Conservation (phyloP, 2,888 invertebrate genomes). For the Andrena flavipes region DNA sequence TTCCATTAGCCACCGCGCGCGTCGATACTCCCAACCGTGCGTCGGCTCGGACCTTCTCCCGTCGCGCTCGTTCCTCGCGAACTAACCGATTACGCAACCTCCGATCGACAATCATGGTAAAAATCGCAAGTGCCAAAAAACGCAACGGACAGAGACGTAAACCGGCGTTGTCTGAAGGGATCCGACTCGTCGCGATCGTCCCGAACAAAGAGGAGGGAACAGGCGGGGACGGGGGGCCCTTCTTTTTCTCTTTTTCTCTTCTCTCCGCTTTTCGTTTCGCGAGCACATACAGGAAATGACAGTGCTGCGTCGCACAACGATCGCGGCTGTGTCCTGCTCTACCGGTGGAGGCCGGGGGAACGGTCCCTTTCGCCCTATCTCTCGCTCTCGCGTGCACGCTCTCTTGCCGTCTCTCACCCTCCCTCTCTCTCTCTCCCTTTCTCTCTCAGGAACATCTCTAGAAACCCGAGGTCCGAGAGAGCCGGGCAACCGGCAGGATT, state of each 20-base stretch:
- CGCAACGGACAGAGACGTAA: not conserved
- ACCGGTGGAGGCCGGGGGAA: constrained; percentile 13
- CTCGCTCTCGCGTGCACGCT: not conserved
- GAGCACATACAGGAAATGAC: constrained; percentile 58
- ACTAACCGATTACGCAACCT: not conserved
- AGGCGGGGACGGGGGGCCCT: not conserved
- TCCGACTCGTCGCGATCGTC: not conserved
- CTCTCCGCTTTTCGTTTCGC: constrained; percentile 39
- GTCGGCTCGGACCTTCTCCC: not conserved
- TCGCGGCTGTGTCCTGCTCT: constrained; percentile 46
- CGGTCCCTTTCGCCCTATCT: constrained; percentile 29
- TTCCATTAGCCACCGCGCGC: constrained; percentile 23
- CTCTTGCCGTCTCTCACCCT: constrained; percentile 2
- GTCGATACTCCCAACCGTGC: constrained; percentile 18
- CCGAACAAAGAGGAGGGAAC: constrained; percentile 26
- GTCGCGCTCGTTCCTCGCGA: not conserved
- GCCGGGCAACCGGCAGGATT: constrained; percentile 49
- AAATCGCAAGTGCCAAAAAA: constrained; percentile 54
- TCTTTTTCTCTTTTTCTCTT: constrained; percentile 9
- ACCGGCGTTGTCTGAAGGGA: not conserved
- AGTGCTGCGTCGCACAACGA: constrained; percentile 41
- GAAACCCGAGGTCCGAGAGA: constrained; percentile 64
- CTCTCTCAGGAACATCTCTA: constrained; percentile 53
- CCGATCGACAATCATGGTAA: constrained; percentile 50
- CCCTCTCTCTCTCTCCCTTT: constrained; percentile 19